Evolutionary conservation across 2,888 invertebrate species (phyloP).

Genomic region (Frankliniella fusca): DNA sequence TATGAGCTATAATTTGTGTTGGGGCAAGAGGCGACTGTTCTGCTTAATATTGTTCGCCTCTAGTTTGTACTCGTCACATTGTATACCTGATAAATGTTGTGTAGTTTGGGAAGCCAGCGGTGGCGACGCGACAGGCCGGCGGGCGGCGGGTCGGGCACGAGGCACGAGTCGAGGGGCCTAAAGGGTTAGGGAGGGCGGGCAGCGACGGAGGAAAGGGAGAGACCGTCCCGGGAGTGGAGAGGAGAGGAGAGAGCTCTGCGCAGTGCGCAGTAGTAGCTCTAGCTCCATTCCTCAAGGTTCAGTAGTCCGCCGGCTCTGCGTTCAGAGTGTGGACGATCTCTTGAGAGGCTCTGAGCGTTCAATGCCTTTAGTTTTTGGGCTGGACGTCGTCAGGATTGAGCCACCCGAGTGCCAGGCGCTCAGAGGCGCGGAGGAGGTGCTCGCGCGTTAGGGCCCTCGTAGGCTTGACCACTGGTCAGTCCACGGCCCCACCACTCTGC

Average conservation of each 20-base stretch:
- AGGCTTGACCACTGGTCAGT: constrained; percentile 21
- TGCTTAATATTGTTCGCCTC: too few species aligned
- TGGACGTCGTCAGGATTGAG: constrained; percentile 14
- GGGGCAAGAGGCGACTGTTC: too few species aligned
- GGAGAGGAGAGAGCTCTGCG: not conserved
- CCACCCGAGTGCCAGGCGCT: not conserved
- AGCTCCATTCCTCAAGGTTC: not conserved
- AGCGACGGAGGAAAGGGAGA: not conserved
- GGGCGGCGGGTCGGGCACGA: too few species aligned
- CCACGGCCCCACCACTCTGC: not conserved
- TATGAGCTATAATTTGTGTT: too few species aligned
- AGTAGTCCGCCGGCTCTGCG: not conserved
- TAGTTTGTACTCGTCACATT: too few species aligned
- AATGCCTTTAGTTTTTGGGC: constrained; percentile 2
- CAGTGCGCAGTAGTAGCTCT: not conserved
- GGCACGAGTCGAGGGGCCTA: too few species aligned
- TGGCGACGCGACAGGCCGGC: too few species aligned
- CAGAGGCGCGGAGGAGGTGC: constrained; percentile 3
- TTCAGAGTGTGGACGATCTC: not conserved
- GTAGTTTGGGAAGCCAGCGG: too few species aligned
- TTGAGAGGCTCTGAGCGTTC: not conserved
- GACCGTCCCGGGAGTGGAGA: not conserved
- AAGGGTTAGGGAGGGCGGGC: not conserved
- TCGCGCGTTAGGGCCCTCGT: not conserved
- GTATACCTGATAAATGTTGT: too few species aligned